phyloP scores from a whole-genome alignment of 2,888 invertebrate genomes.

The Drosophila acutilabella region DNA sequence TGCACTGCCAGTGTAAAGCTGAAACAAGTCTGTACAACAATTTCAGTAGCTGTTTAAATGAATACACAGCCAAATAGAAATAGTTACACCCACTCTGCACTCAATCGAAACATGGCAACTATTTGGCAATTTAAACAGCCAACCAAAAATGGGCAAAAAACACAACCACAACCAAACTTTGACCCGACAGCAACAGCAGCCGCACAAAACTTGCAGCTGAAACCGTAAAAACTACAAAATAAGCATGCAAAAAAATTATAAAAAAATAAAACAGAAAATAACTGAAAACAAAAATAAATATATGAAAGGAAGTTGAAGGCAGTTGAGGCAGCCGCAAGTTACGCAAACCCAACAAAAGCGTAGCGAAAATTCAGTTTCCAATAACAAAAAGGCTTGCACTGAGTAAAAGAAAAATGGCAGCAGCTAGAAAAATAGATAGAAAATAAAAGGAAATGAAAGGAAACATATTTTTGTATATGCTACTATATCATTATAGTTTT shows the following conservation, averaged over 20 bases:
- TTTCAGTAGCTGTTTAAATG: constrained; percentile 53
- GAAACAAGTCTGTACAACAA: constrained; percentile 24
- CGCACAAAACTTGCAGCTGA: constrained; percentile 63
- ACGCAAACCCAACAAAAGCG: constrained; percentile 45
- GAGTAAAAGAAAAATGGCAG: constrained; percentile 30
- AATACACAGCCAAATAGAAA: constrained; percentile 58
- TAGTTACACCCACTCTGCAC: constrained; percentile 51
- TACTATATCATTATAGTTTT: neutral
- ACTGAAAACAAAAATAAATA: constrained; percentile 13
- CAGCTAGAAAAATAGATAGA: constrained; percentile 51
- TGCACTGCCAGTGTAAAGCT: constrained; percentile 21
- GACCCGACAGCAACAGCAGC: constrained; percentile 31
- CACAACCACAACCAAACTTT: constrained; percentile 8
- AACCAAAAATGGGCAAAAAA: constrained; percentile 8
- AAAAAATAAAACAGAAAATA: constrained; percentile 1
- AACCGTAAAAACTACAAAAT: constrained; percentile 1
- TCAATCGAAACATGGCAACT: constrained; percentile 53
- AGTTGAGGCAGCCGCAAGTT: constrained; percentile 59
- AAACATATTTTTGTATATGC: constrained; percentile 23
- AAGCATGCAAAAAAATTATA: constrained; percentile 24
- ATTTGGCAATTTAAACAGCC: constrained; percentile 50
- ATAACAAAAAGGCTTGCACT: constrained; percentile 43
- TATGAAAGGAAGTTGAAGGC: constrained; percentile 5
- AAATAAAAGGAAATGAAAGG: constrained; percentile 33
- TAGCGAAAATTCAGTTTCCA: constrained; percentile 61